Percentiles rank a stretch among this genome's conserved stretches.
These are phyloP conservation scores for Cosmia trapezina DNA, from an alignment of 2,888 invertebrate genomes.

Conservation along the genomic window DNA sequence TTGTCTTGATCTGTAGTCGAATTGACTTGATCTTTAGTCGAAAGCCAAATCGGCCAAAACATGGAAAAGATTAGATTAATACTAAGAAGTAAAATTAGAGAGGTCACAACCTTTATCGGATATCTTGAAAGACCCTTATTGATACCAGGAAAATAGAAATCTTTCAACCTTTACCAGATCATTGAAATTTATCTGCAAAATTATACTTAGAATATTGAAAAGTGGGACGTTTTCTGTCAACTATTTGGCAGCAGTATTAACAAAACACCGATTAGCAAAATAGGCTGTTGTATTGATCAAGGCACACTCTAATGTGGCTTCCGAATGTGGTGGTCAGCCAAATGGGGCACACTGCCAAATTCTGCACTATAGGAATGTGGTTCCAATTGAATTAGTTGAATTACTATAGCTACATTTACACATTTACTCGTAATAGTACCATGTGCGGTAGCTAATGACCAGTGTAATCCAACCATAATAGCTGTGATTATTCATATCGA, in stretches of 20 bases:
- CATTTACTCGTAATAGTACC: slow-evolving; percentile 24
- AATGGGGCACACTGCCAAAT: slow-evolving; percentile 64
- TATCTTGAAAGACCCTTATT: not conserved
- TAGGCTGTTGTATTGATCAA: slow-evolving; percentile 51
- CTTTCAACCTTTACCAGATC: not conserved
- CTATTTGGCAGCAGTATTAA: slow-evolving; percentile 27
- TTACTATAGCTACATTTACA: slow-evolving; percentile 47
- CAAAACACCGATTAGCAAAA: slow-evolving; percentile 51
- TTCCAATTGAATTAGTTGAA: slow-evolving; percentile 61
- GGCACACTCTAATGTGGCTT: slow-evolving; percentile 40
- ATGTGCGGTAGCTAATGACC: slow-evolving; percentile 51
- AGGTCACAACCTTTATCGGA: not conserved
- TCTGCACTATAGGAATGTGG: slow-evolving; percentile 55
- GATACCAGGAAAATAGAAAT: slow-evolving; percentile 16
- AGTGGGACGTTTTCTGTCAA: not conserved
- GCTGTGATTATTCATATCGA: slow-evolving; percentile 61
- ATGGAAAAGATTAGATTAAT: not conserved
- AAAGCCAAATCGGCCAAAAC: not conserved
- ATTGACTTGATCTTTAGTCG: not conserved
- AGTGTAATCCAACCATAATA: slow-evolving; percentile 49
- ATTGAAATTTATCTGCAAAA: not conserved
- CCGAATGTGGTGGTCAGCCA: slow-evolving; percentile 55
- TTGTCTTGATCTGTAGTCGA: not conserved
- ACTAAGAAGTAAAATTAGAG: not conserved
- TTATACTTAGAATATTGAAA: not conserved